Base-by-base conservation (phyloP, 1,140 invertebrate genomes). In the Elymnias hypermnestra region DNA sequence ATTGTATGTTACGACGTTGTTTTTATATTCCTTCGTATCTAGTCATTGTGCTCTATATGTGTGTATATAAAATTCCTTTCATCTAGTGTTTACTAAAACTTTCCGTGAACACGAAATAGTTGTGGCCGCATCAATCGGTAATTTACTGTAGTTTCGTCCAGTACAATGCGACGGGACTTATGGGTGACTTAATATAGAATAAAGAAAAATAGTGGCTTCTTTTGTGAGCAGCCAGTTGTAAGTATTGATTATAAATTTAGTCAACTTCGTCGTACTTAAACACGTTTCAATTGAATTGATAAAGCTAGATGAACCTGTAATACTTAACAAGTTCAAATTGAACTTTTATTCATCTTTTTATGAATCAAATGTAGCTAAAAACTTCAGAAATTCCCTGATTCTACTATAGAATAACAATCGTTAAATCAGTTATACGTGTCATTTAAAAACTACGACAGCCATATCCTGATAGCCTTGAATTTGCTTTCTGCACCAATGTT, bases 131-230 rank as follows among this genome's bases (percentile, higher is more conserved):
- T 57, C 44, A 53, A 52, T 62, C 54, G 48, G 62, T 29, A 71
- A 60, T 63, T 62, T 58, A 67, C 42, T 65, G 45, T 58, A 59
- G 63, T 63, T 66, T 59, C 46, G 38, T 36, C 41, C 43, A 63
- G 63, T 57, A 65, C 53, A 57, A 60, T 64, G 58, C 58, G 51
- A 63, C 69, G 70, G 63, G 63, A 50, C 53, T 40, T 48, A 57
- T 56, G 49, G 53, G 57, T 57, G 53, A 60, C 58, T 59, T 55
- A 62, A 60, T 62, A 53, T 46, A 59, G 57, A 66, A 50, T 66
- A 59, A 50, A 63, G 22, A 53, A 35, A 59, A 55, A 25, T 36
- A 22, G 36, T 15, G 26, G 46, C 15, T 44, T 21, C 17, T 44
- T 40, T 12, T 25, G n/a, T 22, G 35, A 22, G 40, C 33, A 47